A percentile compares a stretch with the other conserved stretches of the same genome.
Evolutionary conservation across 2,113 vertebrate species (phyloP).

Genomic region (Dissostichus mawsoni): DNA sequence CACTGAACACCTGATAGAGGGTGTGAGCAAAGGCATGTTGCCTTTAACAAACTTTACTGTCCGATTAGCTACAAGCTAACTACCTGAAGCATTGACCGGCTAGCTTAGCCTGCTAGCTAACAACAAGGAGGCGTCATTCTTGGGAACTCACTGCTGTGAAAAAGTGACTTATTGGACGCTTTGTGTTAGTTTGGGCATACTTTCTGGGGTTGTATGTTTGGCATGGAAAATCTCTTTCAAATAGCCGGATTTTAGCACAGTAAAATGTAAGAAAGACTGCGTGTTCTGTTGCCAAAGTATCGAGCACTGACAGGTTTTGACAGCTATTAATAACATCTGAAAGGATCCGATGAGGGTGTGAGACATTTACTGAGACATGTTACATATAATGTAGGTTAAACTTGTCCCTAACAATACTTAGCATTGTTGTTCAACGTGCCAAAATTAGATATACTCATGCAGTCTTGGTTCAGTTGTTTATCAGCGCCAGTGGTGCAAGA

Average conservation of each 20-base stretch:
- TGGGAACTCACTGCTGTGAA: background rate
- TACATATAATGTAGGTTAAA: background rate
- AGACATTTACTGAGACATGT: background rate
- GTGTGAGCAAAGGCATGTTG: background rate
- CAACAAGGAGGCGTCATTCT: slow-evolving; percentile 66
- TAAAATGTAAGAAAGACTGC: background rate
- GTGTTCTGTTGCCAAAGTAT: slow-evolving; percentile 17
- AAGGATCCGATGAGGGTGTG: background rate
- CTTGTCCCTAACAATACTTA: background rate
- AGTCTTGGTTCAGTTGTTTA: background rate
- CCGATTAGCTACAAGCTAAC: background rate
- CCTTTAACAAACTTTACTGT: slow-evolving; percentile 15
- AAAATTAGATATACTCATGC: background rate
- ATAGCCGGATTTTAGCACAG: background rate
- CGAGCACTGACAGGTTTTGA: slow-evolving; percentile 14
- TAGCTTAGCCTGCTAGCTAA: slow-evolving; percentile 70
- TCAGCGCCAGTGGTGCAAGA: background rate
- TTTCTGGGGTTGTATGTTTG: background rate
- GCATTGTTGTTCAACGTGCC: background rate
- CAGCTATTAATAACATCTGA: background rate
- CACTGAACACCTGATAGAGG: fast-evolving
- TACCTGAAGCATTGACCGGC: slow-evolving; percentile 2
- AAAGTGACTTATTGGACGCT: slow-evolving; percentile 25
- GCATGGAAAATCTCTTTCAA: fast-evolving
- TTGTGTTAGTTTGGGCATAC: background rate